Base-by-base conservation (phyloP, 1,140 invertebrate species). In the Colletes gigas region DNA sequence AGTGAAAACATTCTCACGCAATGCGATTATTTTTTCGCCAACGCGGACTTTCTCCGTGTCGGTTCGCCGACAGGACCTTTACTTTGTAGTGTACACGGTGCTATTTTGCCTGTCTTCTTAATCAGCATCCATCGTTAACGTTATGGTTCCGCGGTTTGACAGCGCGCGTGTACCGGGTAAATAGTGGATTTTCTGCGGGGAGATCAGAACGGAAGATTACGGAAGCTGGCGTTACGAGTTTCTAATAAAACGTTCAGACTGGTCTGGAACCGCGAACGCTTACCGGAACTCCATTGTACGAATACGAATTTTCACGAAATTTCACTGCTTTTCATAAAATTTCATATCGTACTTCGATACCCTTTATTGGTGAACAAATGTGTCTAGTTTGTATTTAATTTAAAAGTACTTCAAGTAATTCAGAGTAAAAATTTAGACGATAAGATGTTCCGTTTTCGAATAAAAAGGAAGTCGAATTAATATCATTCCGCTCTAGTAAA, bases 1-100 rank as follows among this genome's bases (percentile, higher is more conserved):
- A 70, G 68, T 70, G 52, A 70, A 70, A 70, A 70, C 68, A 54
- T 70, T 70, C 50, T 70, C 68, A 70, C 68, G 68, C 68, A 70
- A 70, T 50, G 65, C 52, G 15, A 19, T 4, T 39, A 30, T 57
- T 70, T 55, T 55, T 70, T 15, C 47, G 67, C 15, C 6, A 30
- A 19, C 19, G 21, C 44, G 30, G 17, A 70, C 68, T 70, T 70
- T 70, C 68, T 70, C 68, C 30, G 8, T 19, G 19, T 8, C 7
- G 30, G 12, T 65, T 15, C 41, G 21, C 62, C 41, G 17, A 65
- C 17, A 65, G 21, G 62, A 65, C 62, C 21, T 65, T 65, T 65
- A 15, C 62, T 65, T 8, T 17, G 44, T 15, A 39, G 50, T 10
- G 30, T 44, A 41, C 4, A 44, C 52, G 52, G 30, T 21, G 50